Evolutionary conservation across 2,113 vertebrate species (phyloP).

Genomic region (Marmota flaviventris): DNA sequence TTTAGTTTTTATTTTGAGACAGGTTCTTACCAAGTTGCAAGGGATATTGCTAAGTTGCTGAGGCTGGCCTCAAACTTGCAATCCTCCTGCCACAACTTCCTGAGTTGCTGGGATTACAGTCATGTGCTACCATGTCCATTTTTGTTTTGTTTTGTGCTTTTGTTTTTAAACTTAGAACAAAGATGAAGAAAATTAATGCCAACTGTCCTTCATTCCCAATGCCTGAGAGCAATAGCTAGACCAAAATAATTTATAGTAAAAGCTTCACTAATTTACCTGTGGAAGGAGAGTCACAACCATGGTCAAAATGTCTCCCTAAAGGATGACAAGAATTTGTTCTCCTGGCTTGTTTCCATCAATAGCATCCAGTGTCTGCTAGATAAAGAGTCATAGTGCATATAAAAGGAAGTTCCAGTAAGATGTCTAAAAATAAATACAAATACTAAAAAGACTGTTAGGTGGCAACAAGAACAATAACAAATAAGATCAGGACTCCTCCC

Average conservation of each 20-base stretch:
- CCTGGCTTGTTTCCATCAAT: neutral
- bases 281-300: neutral
- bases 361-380: neutral
- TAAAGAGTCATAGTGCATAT: neutral
- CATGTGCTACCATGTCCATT: too few relatives aligned
- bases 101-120: too few relatives aligned
- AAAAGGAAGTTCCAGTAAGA: neutral
- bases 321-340: neutral
- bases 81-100: too few relatives aligned
- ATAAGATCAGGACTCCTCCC: neutral
- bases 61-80: too few relatives aligned
- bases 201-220: neutral
- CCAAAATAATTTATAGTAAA: neutral
- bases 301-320: neutral
- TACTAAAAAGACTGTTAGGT: neutral
- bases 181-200: too few relatives aligned
- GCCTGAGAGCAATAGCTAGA: neutral
- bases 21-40: too few relatives aligned
- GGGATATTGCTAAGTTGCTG: too few relatives aligned
- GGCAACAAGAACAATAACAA: neutral
- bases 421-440: conserved; percentile 33
- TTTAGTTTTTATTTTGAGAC: neutral
- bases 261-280: neutral
- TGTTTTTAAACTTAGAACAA: neutral
- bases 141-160: neutral